Evolutionary conservation across 2,888 invertebrate genomes (phyloP).

Genomic region (Leucophora obtusa): DNA sequence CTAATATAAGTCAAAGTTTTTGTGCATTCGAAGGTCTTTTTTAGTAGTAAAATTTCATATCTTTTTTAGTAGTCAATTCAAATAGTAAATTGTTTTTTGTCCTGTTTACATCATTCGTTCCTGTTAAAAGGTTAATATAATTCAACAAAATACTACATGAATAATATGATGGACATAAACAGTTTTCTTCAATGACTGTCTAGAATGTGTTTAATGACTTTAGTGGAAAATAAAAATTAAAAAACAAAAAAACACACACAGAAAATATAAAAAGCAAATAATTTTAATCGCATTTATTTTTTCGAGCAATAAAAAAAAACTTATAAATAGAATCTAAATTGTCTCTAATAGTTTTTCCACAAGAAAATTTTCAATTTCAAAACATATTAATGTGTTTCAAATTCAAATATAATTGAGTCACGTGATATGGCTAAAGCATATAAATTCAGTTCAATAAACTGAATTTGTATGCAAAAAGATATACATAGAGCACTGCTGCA

Average conservation of each 20-base stretch:
- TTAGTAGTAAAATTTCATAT: too few species aligned
- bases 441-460: constrained; percentile 30
- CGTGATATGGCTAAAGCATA: constrained; percentile 32
- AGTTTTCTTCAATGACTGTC: background rate
- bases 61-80: too few species aligned
- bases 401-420: constrained; percentile 60
- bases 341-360: constrained; percentile 27
- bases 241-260: background rate
- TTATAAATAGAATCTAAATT: constrained; percentile 9
- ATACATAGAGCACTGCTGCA: background rate
- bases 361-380: constrained; percentile 34
- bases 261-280: background rate
- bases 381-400: constrained; percentile 13
- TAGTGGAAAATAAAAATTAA: background rate
- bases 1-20: too few species aligned
- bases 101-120: too few species aligned
- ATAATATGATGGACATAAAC: background rate
- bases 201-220: background rate
- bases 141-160: background rate
- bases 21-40: too few species aligned
- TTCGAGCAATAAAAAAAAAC: background rate
- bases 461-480: background rate
- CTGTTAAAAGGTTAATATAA: background rate
- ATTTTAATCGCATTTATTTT: background rate
- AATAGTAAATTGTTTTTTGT: too few species aligned